Conservation (phyloP, 2,113 vertebrate species). For the Carlito syrichta region DNA sequence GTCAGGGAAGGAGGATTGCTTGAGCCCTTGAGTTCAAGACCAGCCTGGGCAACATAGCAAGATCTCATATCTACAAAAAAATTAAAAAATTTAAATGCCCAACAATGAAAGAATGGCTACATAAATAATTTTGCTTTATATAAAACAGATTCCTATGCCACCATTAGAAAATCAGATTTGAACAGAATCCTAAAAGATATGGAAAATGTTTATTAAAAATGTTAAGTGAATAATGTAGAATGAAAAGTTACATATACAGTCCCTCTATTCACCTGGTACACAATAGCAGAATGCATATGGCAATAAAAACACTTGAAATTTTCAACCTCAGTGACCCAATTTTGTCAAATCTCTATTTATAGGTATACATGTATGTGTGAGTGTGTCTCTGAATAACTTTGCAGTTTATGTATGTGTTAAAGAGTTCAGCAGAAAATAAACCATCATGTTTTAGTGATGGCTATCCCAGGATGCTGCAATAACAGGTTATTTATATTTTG, state of each 20-base stretch:
- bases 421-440: not conserved
- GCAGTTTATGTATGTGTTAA: not conserved
- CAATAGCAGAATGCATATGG: not conserved
- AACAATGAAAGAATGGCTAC: not conserved
- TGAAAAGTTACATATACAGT: not conserved
- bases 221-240: not conserved
- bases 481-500: not conserved
- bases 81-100: not conserved
- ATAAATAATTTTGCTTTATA: not conserved
- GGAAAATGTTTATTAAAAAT: not conserved
- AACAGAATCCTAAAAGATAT: not conserved
- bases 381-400: not conserved
- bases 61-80: too few species aligned
- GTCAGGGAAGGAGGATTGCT: too few species aligned
- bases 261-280: not conserved
- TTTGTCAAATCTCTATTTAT: not conserved
- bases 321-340: not conserved
- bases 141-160: not conserved
- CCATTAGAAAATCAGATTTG: not conserved
- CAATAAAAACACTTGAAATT: not conserved
- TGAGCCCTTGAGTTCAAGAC: too few species aligned
- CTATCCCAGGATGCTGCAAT: not conserved
- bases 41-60: too few species aligned
- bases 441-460: not conserved
- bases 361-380: accelerated